phyloP scores from a whole-genome alignment of 1,140 invertebrate genomes.

The Riptortus pedestris region DNA sequence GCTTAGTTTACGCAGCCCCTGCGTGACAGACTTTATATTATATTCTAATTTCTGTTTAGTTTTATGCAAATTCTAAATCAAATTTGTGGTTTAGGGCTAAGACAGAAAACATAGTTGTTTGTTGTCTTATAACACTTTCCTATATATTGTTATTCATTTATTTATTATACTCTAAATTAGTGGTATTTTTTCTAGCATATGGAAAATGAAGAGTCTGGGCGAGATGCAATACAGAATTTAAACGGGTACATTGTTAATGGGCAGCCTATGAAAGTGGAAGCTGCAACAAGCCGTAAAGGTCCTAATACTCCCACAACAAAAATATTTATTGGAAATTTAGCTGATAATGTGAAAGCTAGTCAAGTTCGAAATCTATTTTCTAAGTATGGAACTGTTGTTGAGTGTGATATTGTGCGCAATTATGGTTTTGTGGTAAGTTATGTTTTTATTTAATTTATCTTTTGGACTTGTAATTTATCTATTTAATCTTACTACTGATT shows the following conservation, averaged over 20 bases:
- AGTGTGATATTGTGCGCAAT: conserved; percentile 83
- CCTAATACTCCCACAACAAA: conserved; percentile 76
- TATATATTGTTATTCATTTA: no score
- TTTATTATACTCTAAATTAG: no score
- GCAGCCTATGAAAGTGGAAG: conserved; percentile 82
- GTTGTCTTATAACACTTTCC: no score
- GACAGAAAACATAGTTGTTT: no score
- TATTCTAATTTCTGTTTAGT: no score
- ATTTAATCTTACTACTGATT: no score
- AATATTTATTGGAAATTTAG: conserved; percentile 82
- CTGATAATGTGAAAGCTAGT: conserved; percentile 75
- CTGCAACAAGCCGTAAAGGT: conserved; percentile 74
- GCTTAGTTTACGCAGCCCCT: no score
- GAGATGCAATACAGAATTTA: conserved; percentile 81
- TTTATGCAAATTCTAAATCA: no score
- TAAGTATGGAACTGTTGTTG: conserved; percentile 77
- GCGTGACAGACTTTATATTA: no score
- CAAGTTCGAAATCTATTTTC: conserved; percentile 77
- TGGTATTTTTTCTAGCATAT: conserved; percentile 60
- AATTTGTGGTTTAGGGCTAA: no score
- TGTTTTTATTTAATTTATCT: background rate
- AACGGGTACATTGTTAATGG: conserved; percentile 81
- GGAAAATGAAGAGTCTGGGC: conserved; percentile 82
- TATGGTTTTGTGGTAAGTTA: conserved; percentile 67
- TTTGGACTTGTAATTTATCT: no score